Percentiles rank a stretch among this genome's conserved stretches.
phyloP scores from a whole-genome alignment of 1,140 invertebrate species.

The Steinernema khuongi region DNA sequence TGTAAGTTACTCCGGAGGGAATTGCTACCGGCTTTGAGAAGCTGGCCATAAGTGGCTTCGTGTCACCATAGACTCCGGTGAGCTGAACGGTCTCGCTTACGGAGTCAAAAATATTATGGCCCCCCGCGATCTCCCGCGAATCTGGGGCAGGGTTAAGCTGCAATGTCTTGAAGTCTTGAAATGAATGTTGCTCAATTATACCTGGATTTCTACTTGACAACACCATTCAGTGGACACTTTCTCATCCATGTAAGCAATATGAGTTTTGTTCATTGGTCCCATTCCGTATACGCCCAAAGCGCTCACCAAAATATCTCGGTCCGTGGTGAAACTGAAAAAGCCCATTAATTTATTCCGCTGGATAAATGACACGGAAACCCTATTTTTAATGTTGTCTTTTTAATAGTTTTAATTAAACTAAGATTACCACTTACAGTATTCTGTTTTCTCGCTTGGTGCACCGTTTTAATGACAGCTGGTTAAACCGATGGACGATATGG shows the following conservation, averaged over 20 bases:
- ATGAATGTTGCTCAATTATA: neutral
- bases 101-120: neutral
- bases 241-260: conserved; percentile 10
- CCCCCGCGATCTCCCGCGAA: neutral
- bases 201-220: neutral
- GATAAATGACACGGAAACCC: neutral
- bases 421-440: neutral
- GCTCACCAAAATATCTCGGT: conserved; percentile 1
- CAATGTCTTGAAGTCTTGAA: neutral
- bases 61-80: neutral
- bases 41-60: neutral
- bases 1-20: neutral
- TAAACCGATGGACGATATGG: neutral
- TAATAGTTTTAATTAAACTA: neutral
- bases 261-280: conserved; percentile 6
- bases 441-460: conserved; percentile 6
- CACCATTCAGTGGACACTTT: neutral
- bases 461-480: neutral
- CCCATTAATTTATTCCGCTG: neutral
- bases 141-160: neutral
- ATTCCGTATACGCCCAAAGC: neutral
- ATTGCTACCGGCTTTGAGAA: neutral
- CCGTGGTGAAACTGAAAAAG: neutral
- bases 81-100: neutral
- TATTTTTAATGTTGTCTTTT: neutral